A percentile compares a stretch with the other conserved stretches of the same genome.
Conservation (phyloP, 2,888 invertebrate genomes). For the Cataglyphis cursor region DNA sequence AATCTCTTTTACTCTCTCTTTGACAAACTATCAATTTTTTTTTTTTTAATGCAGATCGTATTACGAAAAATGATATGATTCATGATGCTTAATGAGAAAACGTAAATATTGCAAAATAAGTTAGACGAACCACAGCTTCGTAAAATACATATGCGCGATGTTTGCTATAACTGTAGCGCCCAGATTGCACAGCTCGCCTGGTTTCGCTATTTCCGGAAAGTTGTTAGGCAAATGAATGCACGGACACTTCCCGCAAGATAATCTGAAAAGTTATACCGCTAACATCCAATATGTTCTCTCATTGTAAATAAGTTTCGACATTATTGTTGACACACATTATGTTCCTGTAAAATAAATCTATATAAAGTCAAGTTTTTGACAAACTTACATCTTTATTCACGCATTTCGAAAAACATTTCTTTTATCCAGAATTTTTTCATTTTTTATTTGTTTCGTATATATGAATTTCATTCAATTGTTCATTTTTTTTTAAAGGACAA, state of each 20-base stretch:
- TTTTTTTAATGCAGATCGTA: background rate
- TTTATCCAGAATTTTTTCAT: background rate
- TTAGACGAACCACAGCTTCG: constrained; percentile 11
- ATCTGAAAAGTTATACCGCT: constrained; percentile 69
- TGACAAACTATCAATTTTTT: background rate
- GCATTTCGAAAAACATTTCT: background rate
- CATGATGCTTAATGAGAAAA: constrained; percentile 20
- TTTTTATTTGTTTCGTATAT: background rate
- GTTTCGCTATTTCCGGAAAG: constrained; percentile 68
- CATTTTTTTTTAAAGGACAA: background rate
- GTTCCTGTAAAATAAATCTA: background rate
- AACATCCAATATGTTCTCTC: constrained; percentile 53
- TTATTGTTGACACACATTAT: background rate
- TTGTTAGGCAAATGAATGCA: constrained; percentile 77
- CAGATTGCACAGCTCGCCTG: constrained; percentile 40
- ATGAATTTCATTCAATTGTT: background rate
- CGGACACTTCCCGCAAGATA: constrained; percentile 64
- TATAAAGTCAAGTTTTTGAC: background rate
- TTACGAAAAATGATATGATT: background rate
- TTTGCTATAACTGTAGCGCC: constrained; percentile 44
- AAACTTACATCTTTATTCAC: background rate
- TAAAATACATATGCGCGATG: constrained; percentile 24
- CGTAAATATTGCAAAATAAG: background rate
- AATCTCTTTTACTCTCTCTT: background rate
- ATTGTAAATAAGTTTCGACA: constrained; percentile 28